Evolutionary conservation across 2,113 vertebrate genomes (phyloP).

Genomic region (Eretmodus cyanostictus): DNA sequence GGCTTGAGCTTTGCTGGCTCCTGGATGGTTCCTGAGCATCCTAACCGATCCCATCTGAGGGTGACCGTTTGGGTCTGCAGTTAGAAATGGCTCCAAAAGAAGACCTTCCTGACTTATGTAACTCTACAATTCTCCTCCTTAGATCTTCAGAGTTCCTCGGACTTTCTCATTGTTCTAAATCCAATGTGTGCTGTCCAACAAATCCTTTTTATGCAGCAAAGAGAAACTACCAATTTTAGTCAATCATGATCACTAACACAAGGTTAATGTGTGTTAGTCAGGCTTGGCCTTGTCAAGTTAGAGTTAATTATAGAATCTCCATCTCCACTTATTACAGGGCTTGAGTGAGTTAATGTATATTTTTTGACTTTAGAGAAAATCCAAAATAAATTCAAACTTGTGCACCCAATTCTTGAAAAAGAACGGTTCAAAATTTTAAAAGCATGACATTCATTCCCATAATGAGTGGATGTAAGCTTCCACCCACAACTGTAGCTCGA

Average conservation of each 20-base stretch:
- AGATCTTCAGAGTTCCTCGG: neutral
- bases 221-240: neutral
- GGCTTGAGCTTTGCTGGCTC: neutral
- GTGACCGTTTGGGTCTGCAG: neutral
- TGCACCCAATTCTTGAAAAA: neutral
- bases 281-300: neutral
- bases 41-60: neutral
- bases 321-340: neutral
- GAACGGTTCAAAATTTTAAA: neutral
- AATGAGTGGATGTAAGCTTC: neutral
- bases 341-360: neutral
- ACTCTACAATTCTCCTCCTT: neutral
- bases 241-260: neutral
- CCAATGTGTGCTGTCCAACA: neutral
- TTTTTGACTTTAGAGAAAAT: neutral
- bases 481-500: neutral
- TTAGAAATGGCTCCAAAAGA: neutral
- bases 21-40: neutral
- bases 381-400: neutral
- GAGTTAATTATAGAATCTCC: neutral
- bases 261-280: neutral
- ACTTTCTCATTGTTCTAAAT: neutral
- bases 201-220: neutral
- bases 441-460: neutral
- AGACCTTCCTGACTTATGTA: neutral